Evolutionary conservation across 2,888 invertebrate species (phyloP), one percentile per base, ranked within the genome.

Genomic region (Harpalus rufipes): DNA sequence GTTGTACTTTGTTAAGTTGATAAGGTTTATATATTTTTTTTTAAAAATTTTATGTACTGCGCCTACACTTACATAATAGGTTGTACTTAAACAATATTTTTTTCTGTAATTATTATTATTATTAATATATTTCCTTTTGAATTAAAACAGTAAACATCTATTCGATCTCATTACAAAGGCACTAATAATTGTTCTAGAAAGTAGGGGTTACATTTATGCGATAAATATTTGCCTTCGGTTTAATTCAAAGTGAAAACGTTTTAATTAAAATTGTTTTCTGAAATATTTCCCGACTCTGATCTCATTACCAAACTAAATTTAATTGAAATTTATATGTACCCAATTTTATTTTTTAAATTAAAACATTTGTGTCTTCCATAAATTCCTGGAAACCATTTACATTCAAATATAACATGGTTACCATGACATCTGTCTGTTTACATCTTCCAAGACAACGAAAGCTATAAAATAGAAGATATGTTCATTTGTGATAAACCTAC

Each of bases 401-500:
- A 68, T 68, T 68, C 32, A 68, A 39, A 68, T 68, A n/a, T 32
- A 14, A 68, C 68, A 68, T 68, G 25, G 68, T 68, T 68, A 32
- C 14, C 14, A 25, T 10, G 39, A 68, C 68, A 32, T 14, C 68
- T 68, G 39, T 14, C 68, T 68, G 68, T 21, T 68, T 68, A 68
- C 68, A 68, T 68, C 39, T 25, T 14, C 32, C n/a, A 14, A 68
- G 68, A 32, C 68, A 68, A 39, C 68, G 39, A n/a, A n/a, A 32
- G 12, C 7, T 32, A 68, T 68, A 68, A 68, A 68, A 12, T 68
- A 10, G 12, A 68, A 68, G 32, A 68, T 32, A 14, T 68, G 32
- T 68, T 68, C 68, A 68, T 68, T 68, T 32, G 25, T 68, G 68
- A 68, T n/a, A 68, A 39, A 63, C 63, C 44, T 51, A 51, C 59